Evolutionary conservation across 2,888 invertebrate species (phyloP).

Genomic region (Drosophila kanekoi): DNA sequence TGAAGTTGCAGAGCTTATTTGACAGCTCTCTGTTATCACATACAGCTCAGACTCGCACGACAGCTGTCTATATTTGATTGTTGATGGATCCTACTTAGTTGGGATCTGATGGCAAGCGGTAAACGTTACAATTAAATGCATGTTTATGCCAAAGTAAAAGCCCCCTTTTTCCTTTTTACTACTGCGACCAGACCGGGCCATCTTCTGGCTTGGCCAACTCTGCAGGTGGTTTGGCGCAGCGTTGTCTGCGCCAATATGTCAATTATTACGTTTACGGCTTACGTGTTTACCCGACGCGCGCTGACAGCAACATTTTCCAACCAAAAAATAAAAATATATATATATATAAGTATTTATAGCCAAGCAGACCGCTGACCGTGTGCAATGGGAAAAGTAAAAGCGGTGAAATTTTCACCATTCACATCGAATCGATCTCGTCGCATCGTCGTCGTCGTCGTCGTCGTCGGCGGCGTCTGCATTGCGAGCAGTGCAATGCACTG

Average conservation of each 20-base stretch:
- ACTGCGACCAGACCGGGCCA: neutral
- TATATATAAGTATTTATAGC: constrained; percentile 16
- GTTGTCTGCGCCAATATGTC: constrained; percentile 57
- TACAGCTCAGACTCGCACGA: constrained; percentile 10
- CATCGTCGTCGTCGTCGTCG: constrained; percentile 26
- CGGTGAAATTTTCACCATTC: constrained; percentile 78
- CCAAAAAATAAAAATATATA: constrained; percentile 25
- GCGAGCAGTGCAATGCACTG: constrained; percentile 72
- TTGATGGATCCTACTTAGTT: constrained; percentile 11
- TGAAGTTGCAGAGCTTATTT: constrained; percentile 25
- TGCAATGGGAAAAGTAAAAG: constrained; percentile 71
- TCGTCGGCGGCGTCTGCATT: constrained; percentile 54
- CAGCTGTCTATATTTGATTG: constrained; percentile 26
- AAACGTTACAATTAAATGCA: constrained; percentile 19
- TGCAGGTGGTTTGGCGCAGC: constrained; percentile 23
- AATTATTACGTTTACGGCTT: constrained; percentile 58
- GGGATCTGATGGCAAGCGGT: constrained; percentile 25
- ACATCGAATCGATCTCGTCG: constrained; percentile 70
- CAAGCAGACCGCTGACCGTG: constrained; percentile 36
- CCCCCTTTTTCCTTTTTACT: neutral
- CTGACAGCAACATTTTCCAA: constrained; percentile 54
- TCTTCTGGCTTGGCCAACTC: neutral
- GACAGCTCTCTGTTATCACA: constrained; percentile 30
- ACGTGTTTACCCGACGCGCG: constrained; percentile 37
- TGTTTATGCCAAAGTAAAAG: neutral